A percentile compares a stretch with the other conserved stretches of the same genome.
Evolutionary conservation across 2,797 vertebrate genomes (phyloP).

Genomic region (Philypnodon macrostomus): DNA sequence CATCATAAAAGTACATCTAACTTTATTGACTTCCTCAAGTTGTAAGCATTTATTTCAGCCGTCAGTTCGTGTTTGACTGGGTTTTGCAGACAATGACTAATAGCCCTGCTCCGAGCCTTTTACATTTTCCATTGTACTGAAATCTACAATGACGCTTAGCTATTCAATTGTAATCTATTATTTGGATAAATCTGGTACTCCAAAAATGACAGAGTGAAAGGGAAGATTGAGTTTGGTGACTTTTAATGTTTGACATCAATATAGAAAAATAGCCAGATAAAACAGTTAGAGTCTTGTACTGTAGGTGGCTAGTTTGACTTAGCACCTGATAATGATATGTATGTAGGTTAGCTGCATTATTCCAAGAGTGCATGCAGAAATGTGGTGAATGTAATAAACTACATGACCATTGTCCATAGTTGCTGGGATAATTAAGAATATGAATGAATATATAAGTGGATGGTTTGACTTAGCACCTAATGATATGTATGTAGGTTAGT

Average conservation of each 20-base stretch:
- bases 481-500: no score
- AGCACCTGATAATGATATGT: neutral
- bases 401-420: no score
- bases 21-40: no score
- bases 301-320: neutral
- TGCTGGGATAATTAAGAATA: no score
- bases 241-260: constrained; percentile 2
- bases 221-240: neutral
- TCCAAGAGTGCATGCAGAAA: no score
- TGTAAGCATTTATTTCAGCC: no score
- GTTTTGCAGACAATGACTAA: constrained; percentile 2
- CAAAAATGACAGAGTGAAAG: neutral
- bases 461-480: no score
- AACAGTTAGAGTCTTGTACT: neutral
- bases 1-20: no score
- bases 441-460: no score
- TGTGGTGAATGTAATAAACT: no score
- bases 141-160: neutral
- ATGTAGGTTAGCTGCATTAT: neutral
- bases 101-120: neutral
- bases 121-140: neutral
- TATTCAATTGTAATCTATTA: constrained; percentile 5
- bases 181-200: constrained; percentile 5
- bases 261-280: neutral
- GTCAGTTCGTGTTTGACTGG: neutral